A percentile compares a stretch with the other conserved stretches of the same genome.
These are phyloP conservation scores for Sitta carolinensis DNA, from an alignment of 2,797 vertebrate species.

Conservation along the genomic window DNA sequence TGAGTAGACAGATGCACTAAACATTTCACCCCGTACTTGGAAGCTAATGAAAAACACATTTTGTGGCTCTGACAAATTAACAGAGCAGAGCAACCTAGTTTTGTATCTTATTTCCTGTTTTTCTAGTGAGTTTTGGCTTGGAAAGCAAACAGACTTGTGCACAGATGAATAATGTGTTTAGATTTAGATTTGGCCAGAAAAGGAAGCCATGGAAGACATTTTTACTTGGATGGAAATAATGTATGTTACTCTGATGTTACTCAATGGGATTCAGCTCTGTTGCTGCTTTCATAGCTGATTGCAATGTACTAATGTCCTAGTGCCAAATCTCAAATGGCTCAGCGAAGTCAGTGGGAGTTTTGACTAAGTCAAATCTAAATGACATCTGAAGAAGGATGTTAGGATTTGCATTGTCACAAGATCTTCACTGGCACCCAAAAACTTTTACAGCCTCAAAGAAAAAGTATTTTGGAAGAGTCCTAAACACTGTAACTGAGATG, in stretches of 20 bases:
- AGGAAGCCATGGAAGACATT: conserved; percentile 1
- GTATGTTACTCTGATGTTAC: not conserved
- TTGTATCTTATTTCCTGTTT: conserved; percentile 58
- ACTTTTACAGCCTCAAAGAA: not conserved
- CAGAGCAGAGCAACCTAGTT: conserved; percentile 13
- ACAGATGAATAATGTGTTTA: conserved; percentile 53
- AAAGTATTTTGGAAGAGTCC: not conserved
- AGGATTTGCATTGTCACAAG: not conserved
- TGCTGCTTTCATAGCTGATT: conserved; percentile 21
- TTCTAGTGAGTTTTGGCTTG: conserved; percentile 38
- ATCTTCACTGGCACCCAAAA: not conserved
- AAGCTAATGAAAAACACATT: conserved; percentile 51
- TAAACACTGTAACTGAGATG: not conserved
- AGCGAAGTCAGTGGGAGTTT: not conserved
- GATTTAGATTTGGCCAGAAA: conserved; percentile 41
- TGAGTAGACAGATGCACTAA: not conserved
- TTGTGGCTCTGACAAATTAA: conserved; percentile 43
- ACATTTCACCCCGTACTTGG: not conserved
- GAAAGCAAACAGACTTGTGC: conserved; percentile 20
- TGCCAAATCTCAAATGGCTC: not conserved
- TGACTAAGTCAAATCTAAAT: not conserved
- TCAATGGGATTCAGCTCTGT: conserved; percentile 2
- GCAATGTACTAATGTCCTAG: not conserved
- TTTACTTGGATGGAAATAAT: conserved; percentile 41
- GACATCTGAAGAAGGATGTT: not conserved